These are phyloP conservation scores for Cheilinus undulatus DNA, from an alignment of 2,113 vertebrate genomes.

Conservation along the genomic window DNA sequence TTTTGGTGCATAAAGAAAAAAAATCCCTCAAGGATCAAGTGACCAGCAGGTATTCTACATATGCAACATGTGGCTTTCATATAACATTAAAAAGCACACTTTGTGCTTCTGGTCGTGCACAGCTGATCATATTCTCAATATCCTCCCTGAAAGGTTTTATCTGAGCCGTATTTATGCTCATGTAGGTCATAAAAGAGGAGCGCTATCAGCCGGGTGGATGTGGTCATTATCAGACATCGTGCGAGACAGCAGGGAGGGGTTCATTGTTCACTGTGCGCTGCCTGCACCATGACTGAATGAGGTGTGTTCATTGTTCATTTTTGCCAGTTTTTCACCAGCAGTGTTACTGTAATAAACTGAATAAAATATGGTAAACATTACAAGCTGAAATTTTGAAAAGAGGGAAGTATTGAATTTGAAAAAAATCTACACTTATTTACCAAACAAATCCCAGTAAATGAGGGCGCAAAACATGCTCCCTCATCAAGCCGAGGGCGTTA, in stretches of 20 bases:
- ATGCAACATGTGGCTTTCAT: slow-evolving; percentile 43
- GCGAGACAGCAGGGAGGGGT: slow-evolving; percentile 73
- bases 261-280: slow-evolving; percentile 73
- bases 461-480: slow-evolving; percentile 17
- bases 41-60: slow-evolving; percentile 32
- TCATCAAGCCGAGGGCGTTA: slow-evolving; percentile 28
- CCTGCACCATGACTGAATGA: slow-evolving; percentile 70
- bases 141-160: slow-evolving; percentile 52
- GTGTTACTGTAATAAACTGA: slow-evolving; percentile 15
- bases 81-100: background rate
- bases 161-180: slow-evolving; percentile 61
- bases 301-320: slow-evolving; percentile 79
- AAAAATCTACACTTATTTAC: background rate
- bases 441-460: slow-evolving; percentile 33
- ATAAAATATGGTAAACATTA: slow-evolving; percentile 25
- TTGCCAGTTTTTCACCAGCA: slow-evolving; percentile 14
- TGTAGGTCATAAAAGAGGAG: slow-evolving; percentile 72
- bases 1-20: slow-evolving; percentile 15
- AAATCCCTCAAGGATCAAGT: slow-evolving; percentile 33
- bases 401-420: slow-evolving; percentile 1
- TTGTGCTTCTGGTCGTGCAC: slow-evolving; percentile 9
- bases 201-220: slow-evolving; percentile 66
- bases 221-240: slow-evolving; percentile 78
- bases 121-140: slow-evolving; percentile 62
- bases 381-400: slow-evolving; percentile 35